Conservation (phyloP, 2,888 invertebrate genomes). For the Cephus nigrinus region DNA sequence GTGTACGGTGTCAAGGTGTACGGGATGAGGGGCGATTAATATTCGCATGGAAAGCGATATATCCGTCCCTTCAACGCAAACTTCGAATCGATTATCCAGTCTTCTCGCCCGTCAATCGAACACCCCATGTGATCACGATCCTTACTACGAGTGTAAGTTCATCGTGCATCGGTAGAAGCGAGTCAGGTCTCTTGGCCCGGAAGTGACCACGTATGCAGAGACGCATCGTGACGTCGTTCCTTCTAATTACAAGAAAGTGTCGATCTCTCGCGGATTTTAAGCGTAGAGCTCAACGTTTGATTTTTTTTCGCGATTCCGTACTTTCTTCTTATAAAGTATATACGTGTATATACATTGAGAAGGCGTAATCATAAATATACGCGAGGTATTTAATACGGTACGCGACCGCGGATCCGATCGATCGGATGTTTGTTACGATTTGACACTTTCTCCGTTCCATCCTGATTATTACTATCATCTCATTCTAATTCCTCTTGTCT, state of each 20-base stretch:
- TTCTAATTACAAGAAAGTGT: not conserved
- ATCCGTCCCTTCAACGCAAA: not conserved
- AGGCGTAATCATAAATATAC: not conserved
- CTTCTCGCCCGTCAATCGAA: not conserved
- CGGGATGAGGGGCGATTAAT: slow-evolving; percentile 6
- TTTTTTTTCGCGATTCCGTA: not conserved
- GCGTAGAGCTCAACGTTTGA: not conserved
- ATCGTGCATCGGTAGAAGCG: not conserved
- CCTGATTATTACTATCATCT: not conserved
- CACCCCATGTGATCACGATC: not conserved
- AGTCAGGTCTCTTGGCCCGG: not conserved
- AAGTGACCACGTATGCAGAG: not conserved
- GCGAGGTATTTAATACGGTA: not conserved
- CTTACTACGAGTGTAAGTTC: not conserved
- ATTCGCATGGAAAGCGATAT: slow-evolving; percentile 14
- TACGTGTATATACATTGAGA: not conserved
- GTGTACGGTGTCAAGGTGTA: slow-evolving; percentile 36
- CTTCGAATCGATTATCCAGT: not conserved
- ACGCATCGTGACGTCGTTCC: not conserved
- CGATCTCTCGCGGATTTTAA: not conserved
- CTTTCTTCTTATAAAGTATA: not conserved
- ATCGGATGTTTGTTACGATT: not conserved
- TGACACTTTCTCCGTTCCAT: not conserved
- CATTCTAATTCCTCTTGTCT: not conserved
- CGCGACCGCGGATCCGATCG: not conserved